Conservation (phyloP, 2,113 vertebrate species). For the Triplophysa rosa region DNA sequence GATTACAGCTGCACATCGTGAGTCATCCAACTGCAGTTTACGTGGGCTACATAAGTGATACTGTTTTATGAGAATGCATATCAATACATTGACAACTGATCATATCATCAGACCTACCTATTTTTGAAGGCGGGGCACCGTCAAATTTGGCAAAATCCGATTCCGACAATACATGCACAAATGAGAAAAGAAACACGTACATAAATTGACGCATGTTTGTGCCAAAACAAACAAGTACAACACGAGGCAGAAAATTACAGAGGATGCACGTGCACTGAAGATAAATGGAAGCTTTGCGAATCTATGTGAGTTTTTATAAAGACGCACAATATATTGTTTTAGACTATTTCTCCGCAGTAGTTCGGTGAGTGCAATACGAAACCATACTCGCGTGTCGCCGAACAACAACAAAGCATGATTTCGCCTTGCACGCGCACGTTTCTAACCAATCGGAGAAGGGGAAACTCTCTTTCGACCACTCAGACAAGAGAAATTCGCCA, state of each 20-base stretch:
- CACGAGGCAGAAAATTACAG: no score
- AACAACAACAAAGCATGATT: slow-evolving; percentile 29
- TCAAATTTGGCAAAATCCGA: slow-evolving; percentile 63
- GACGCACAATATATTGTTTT: neutral
- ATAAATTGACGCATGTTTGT: slow-evolving; percentile 11
- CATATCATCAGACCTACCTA: slow-evolving; percentile 59
- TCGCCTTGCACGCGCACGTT: neutral
- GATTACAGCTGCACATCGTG: neutral
- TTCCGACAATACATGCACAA: slow-evolving; percentile 52
- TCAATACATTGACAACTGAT: neutral
- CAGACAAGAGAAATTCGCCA: neutral
- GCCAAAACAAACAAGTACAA: no score
- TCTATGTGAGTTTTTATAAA: neutral
- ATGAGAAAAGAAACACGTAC: neutral
- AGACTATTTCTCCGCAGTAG: neutral
- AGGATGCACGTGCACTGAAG: neutral
- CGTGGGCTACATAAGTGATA: neutral
- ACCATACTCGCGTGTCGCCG: neutral
- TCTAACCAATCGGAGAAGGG: neutral
- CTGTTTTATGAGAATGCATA: neutral
- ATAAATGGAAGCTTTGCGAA: neutral
- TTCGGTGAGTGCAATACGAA: neutral
- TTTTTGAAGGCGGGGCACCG: slow-evolving; percentile 75
- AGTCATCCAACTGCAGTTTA: neutral
- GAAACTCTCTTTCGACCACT: neutral